A percentile compares a stretch with the other conserved stretches of the same genome.
Conservation (phyloP, 2,113 vertebrate genomes). For the Cebidichthys violaceus region DNA sequence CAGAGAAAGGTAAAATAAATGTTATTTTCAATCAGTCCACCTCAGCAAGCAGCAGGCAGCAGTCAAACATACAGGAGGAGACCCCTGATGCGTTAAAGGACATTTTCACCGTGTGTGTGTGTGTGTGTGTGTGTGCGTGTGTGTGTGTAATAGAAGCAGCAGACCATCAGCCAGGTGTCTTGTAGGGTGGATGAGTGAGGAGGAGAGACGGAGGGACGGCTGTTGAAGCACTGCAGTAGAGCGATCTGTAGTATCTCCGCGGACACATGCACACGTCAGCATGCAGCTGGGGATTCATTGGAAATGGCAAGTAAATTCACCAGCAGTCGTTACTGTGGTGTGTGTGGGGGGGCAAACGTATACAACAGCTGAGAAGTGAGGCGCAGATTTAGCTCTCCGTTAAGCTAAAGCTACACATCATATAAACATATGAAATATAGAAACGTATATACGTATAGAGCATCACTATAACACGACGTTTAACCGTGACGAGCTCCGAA, state of each 20-base stretch:
- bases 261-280: constrained; percentile 13
- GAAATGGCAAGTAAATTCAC: not conserved
- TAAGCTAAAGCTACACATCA: no score
- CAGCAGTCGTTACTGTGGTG: no score
- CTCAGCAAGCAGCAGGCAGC: constrained; percentile 40
- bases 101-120: constrained; percentile 22
- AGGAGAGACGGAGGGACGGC: constrained; percentile 1
- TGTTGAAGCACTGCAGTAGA: constrained; percentile 8
- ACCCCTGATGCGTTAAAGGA: constrained; percentile 55
- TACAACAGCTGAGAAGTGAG: no score
- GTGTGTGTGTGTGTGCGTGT: constrained; percentile 21
- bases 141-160: not conserved
- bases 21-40: constrained; percentile 60
- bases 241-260: not conserved
- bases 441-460: no score
- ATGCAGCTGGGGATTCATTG: not conserved
- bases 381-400: no score
- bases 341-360: no score
- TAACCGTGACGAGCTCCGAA: not conserved
- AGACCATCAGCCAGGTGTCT: constrained; percentile 15
- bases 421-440: no score
- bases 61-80: constrained; percentile 32
- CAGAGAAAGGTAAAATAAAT: constrained; percentile 43
- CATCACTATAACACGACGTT: no score
- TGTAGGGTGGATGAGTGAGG: constrained; percentile 9